Conservation (phyloP, 2,797 vertebrate species). For the Amblyopsis hoosieri region DNA sequence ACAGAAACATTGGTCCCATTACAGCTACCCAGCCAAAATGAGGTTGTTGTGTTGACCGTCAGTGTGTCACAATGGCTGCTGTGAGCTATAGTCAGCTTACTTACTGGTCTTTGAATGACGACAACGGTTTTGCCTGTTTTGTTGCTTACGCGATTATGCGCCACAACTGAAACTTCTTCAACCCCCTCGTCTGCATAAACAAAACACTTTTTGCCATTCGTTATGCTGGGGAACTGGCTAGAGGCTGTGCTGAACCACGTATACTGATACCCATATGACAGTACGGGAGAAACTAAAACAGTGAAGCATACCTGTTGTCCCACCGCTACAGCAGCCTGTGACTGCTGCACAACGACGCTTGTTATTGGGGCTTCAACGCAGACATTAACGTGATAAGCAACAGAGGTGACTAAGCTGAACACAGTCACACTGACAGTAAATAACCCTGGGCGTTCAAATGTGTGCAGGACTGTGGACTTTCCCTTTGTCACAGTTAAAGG, state of each 20-base stretch:
- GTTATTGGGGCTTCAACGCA: constrained; percentile 69
- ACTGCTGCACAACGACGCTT: constrained; percentile 46
- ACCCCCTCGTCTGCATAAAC: constrained; percentile 68
- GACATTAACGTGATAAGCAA: constrained; percentile 49
- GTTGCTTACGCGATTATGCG: constrained; percentile 71
- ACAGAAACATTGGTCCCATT: constrained; percentile 66
- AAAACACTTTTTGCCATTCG: constrained; percentile 63
- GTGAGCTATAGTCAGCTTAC: constrained; percentile 50
- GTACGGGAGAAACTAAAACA: constrained; percentile 56
- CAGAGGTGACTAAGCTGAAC: constrained; percentile 48
- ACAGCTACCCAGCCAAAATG: constrained; percentile 65
- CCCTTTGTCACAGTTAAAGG: constrained; percentile 50
- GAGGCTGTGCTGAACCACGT: constrained; percentile 63
- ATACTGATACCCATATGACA: constrained; percentile 53
- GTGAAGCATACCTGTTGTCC: constrained; percentile 66
- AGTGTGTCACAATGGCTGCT: constrained; percentile 42
- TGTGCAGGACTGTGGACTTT: constrained; percentile 54
- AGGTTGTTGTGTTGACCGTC: constrained; percentile 42
- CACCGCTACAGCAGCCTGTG: constrained; percentile 43
- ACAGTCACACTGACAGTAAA: constrained; percentile 66
- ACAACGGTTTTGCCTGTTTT: constrained; percentile 57
- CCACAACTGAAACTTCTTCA: constrained; percentile 64
- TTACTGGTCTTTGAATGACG: constrained; percentile 67
- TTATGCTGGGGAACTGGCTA: constrained; percentile 20
- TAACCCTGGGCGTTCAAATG: constrained; percentile 60